Evolutionary conservation across 2,888 invertebrate species (phyloP).

Genomic region (Tiliacea citrago): DNA sequence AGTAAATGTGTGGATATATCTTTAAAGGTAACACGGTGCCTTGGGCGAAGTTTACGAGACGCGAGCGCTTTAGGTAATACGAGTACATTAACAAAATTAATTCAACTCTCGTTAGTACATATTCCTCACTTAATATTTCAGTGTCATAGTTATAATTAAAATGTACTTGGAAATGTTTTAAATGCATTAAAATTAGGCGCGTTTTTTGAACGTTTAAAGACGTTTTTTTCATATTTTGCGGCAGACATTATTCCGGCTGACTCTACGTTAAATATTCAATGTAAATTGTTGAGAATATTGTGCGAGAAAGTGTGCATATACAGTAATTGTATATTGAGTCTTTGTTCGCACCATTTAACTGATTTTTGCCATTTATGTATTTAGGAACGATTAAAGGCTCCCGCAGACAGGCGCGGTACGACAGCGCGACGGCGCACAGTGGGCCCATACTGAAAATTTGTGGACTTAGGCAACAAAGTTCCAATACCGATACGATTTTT

Average conservation of each 20-base stretch:
- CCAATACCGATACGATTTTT: too few relatives aligned
- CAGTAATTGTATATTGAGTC: too few relatives aligned
- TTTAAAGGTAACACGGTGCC: neutral
- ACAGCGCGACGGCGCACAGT: too few relatives aligned
- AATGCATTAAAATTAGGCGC: neutral
- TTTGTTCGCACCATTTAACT: neutral
- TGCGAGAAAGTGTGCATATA: neutral
- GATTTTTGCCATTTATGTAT: neutral
- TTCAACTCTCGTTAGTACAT: conserved; percentile 13
- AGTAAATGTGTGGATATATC: neutral
- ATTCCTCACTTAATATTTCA: conserved; percentile 22
- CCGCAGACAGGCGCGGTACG: too few relatives aligned
- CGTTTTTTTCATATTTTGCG: neutral
- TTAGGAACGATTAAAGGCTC: neutral
- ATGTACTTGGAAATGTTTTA: neutral
- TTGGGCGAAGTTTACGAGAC: neutral
- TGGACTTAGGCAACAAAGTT: too few relatives aligned
- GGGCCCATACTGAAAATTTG: too few relatives aligned
- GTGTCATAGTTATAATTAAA: conserved; percentile 3
- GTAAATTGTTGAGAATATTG: neutral
- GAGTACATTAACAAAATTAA: conserved; percentile 6
- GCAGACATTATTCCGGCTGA: neutral
- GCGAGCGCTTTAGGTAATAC: neutral
- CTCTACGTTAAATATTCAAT: neutral
- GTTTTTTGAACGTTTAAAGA: neutral